phyloP scores from a whole-genome alignment of 1,140 invertebrate species.

The Potamilus streckersoni region DNA sequence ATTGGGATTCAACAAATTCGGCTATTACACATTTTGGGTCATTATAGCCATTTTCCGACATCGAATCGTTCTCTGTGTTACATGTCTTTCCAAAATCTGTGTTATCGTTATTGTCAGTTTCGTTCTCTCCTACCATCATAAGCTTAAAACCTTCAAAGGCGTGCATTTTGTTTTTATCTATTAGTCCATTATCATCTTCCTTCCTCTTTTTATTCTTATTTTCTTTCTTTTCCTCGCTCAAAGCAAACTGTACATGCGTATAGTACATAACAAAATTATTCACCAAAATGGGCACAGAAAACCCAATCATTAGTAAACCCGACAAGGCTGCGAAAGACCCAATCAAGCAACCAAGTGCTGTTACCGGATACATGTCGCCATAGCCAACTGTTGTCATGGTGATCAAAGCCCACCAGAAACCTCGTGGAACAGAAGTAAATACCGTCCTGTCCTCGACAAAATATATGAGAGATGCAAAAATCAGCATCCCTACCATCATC shows the following conservation, averaged over 20 bases:
- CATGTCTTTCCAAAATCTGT: no score
- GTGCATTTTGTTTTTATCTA: no score
- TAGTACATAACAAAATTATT: constrained; percentile 27
- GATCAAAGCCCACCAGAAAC: constrained; percentile 70
- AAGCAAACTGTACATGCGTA: constrained; percentile 17
- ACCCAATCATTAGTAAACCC: constrained; percentile 96
- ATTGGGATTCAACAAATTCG: no score
- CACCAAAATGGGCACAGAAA: constrained; percentile 21
- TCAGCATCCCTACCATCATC: constrained; percentile 97
- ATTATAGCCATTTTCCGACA: no score
- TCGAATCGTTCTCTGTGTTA: no score
- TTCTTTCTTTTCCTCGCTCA: constrained; percentile 6
- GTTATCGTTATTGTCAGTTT: no score
- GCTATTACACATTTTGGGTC: no score
- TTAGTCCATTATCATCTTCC: neutral
- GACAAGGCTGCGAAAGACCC: constrained; percentile 87
- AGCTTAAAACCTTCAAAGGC: no score
- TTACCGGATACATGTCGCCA: constrained; percentile 64
- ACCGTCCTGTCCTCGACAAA: constrained; percentile 71
- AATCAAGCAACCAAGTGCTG: constrained; percentile 48
- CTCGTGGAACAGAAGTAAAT: constrained; percentile 46
- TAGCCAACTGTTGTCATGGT: constrained; percentile 71
- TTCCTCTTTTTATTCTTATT: neutral
- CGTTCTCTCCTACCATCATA: no score
- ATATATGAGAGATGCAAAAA: constrained; percentile 92